Percentiles rank a stretch among this genome's conserved stretches.
These are phyloP conservation scores for Sceliomorpha sp. DNA, from an alignment of 2,888 invertebrate species.

Conservation along the genomic window DNA sequence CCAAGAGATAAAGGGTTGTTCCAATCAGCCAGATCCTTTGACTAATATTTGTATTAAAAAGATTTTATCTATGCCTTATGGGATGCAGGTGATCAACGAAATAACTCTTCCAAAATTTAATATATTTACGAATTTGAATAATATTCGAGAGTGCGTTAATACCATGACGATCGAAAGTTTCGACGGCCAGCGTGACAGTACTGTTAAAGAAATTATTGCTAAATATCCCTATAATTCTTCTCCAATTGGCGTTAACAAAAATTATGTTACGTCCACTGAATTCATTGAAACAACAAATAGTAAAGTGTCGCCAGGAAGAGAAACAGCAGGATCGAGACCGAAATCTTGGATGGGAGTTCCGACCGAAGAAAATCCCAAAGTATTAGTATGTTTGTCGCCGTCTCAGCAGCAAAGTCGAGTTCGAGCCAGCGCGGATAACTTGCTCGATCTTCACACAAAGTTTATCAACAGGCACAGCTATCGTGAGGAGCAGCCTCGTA, in stretches of 20 bases:
- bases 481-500: slow-evolving; percentile 77
- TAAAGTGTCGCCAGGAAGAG: not conserved
- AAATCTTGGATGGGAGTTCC: slow-evolving; percentile 84
- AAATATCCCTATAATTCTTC: too few relatives aligned
- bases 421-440: slow-evolving; percentile 83
- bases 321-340: slow-evolving; percentile 37
- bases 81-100: slow-evolving; percentile 82
- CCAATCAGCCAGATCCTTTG: slow-evolving; percentile 83
- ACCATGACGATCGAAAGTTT: slow-evolving; percentile 2
- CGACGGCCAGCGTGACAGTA: not conserved
- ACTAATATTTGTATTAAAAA: slow-evolving; percentile 74
- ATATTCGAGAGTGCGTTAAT: slow-evolving; percentile 57
- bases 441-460: slow-evolving; percentile 86
- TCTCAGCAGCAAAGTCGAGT: slow-evolving; percentile 84
- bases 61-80: slow-evolving; percentile 86
- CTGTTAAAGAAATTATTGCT: too few relatives aligned
- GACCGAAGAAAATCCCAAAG: slow-evolving; percentile 83
- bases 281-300: slow-evolving; percentile 2
- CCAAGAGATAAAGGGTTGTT: too few relatives aligned
- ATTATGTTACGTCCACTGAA: not conserved
- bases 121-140: slow-evolving; percentile 64
- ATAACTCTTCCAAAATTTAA: slow-evolving; percentile 65
- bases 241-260: slow-evolving; percentile 1
- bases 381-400: slow-evolving; percentile 87
- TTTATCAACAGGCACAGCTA: slow-evolving; percentile 85